Percentiles rank a stretch among this genome's conserved stretches.
Conservation (phyloP, 2,888 invertebrate species). For the Diarsia rubi region DNA sequence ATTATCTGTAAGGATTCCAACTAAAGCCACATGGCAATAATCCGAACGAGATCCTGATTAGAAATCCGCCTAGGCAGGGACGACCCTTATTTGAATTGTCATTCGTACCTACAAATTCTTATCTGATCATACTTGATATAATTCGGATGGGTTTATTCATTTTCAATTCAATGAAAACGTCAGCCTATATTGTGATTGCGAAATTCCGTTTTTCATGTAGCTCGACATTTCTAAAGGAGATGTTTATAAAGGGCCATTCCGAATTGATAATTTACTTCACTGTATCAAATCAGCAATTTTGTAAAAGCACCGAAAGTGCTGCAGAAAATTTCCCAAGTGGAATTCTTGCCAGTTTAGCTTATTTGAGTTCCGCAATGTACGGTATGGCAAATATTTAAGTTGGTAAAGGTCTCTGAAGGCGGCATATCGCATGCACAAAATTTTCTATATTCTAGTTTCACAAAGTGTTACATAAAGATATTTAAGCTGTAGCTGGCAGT, state of each 20-base stretch:
- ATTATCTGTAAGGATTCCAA: constrained; percentile 68
- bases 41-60: constrained; percentile 72
- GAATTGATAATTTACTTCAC: constrained; percentile 62
- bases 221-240: constrained; percentile 49
- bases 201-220: constrained; percentile 55
- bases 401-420: constrained; percentile 34
- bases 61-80: constrained; percentile 65
- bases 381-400: constrained; percentile 62
- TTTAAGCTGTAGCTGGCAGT: constrained; percentile 31
- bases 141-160: constrained; percentile 69
- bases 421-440: constrained; percentile 37
- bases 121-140: constrained; percentile 72
- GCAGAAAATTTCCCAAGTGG: constrained; percentile 57
- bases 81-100: constrained; percentile 68
- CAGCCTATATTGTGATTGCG: constrained; percentile 65
- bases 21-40: constrained; percentile 69
- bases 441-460: constrained; percentile 32
- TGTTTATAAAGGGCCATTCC: constrained; percentile 57
- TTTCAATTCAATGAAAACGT: constrained; percentile 68
- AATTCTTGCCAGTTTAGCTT: constrained; percentile 54
- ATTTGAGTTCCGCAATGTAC: constrained; percentile 58
- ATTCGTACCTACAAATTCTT: constrained; percentile 68
- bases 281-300: constrained; percentile 63
- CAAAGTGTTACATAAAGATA: constrained; percentile 31
- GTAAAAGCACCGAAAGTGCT: constrained; percentile 54